Evolutionary conservation across 2,888 invertebrate species (phyloP), one percentile per base, ranked within the genome.

Genomic region (Mythimna impura): DNA sequence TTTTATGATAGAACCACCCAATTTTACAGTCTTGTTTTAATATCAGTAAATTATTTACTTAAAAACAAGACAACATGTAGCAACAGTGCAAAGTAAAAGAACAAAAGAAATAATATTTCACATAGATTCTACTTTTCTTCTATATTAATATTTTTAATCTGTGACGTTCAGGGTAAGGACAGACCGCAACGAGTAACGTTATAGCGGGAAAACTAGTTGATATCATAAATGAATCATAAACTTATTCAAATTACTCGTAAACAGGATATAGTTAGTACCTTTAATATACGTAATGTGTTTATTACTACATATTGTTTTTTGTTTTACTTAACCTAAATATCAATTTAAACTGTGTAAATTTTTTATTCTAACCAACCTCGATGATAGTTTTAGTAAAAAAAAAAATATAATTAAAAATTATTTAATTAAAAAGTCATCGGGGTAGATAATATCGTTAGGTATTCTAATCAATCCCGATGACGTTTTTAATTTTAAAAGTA

Each of bases 91-190:
- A 66, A 22, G 10, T 47, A 9, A 4, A 20, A 64, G 22, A 2
- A 65, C 30, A 36, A 74, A 52, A 54, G 14, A 61, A 60, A 5
- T 54, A 22, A 12, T 47, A 47, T 47, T 47, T 6, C 4, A 34
- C 0, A 40, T 20, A 52, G 43, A 9, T 47, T n/a, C 9, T 17
- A 47, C 1, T 60, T 82, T 83, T 73, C 73, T 65, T 78, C 12
- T 78, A 36, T 36, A n/a, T 62, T 60, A 34, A 40, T 69, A 72
- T 62, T 76, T 47, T 62, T 60, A 54, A 52, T 58, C 9, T 36
- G 25, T 84, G 82, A 82, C 75, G 73, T 83, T 63, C 67, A 43
- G 10, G 43, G 43, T 43, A 1, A 4, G 17, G n/a, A 7, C 36
- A 34, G 36, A 80, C 81, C 70, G 34, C 70, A 72, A 60, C 3